A percentile compares a stretch with the other conserved stretches of the same genome.
phyloP scores from a whole-genome alignment of 1,140 invertebrate genomes.

The Panagrolaimus sp. region DNA sequence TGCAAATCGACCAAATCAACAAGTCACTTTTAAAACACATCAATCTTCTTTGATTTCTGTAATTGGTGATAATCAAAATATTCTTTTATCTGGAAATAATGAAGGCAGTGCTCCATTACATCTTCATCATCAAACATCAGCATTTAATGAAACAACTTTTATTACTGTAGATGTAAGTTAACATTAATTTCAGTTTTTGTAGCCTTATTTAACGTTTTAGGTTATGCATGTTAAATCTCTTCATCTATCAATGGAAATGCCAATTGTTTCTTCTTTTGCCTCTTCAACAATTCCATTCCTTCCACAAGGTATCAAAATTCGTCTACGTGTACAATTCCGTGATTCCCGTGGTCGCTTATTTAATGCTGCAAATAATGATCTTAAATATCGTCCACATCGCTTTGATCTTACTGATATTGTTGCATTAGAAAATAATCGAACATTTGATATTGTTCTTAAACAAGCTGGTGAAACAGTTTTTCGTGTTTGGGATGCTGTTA shows the following conservation, averaged over 20 bases:
- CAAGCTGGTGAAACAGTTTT: background rate
- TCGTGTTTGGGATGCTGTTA: background rate
- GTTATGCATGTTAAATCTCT: background rate
- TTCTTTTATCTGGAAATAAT: background rate
- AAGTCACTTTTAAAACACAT: background rate
- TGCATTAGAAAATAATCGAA: background rate
- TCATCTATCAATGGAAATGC: background rate
- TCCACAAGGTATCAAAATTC: background rate
- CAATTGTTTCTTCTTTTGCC: background rate
- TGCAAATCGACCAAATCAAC: background rate
- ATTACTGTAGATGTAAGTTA: background rate
- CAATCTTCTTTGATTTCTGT: too few species aligned
- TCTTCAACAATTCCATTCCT: background rate
- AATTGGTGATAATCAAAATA: background rate
- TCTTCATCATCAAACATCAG: background rate
- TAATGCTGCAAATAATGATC: background rate
- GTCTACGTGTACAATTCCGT: background rate
- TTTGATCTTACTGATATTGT: slow-evolving; percentile 1
- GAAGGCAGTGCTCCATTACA: background rate
- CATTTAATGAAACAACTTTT: slow-evolving; percentile 9
- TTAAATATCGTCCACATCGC: background rate
- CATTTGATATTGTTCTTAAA: background rate
- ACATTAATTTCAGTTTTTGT: too few species aligned
- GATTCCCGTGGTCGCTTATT: background rate
- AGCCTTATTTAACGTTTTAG: too few species aligned